These are phyloP conservation scores for Gastrophryne carolinensis DNA, from an alignment of 2,797 vertebrate species.

Conservation along the genomic window DNA sequence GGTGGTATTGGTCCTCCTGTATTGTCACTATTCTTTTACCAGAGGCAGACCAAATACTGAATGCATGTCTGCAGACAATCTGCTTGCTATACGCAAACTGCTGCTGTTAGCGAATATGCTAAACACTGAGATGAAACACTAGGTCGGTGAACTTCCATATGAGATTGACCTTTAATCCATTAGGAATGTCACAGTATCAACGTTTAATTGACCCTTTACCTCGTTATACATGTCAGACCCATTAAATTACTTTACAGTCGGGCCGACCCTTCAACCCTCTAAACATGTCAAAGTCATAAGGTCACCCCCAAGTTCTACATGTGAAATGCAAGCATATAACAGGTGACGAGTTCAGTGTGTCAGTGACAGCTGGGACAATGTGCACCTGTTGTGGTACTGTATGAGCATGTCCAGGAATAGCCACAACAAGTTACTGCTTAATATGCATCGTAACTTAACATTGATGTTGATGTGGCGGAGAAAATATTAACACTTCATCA, in stretches of 20 bases:
- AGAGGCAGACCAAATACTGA: background rate
- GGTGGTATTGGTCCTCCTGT: background rate
- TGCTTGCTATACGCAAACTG: background rate
- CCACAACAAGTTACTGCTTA: constrained; percentile 2
- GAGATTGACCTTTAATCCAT: constrained; percentile 13
- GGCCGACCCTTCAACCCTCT: constrained; percentile 25
- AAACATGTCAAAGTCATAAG: constrained; percentile 24
- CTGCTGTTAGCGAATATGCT: background rate
- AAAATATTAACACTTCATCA: too few species aligned
- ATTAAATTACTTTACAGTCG: background rate
- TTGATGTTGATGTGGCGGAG: background rate
- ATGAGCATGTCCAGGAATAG: constrained; percentile 35
- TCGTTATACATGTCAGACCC: constrained; percentile 4
- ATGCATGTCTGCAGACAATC: background rate
- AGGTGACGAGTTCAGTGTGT: constrained; percentile 46
- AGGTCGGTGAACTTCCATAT: constrained; percentile 8
- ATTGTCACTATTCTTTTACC: background rate
- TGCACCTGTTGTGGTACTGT: constrained; percentile 33
- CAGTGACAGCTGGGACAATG: constrained; percentile 46
- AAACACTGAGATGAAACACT: background rate
- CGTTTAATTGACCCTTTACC: constrained; percentile 3
- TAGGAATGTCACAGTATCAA: background rate
- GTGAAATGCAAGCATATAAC: constrained; percentile 40
- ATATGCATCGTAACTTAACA: background rate
- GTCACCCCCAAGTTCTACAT: constrained; percentile 30